Percentiles rank a stretch among this genome's conserved stretches.
phyloP scores from a whole-genome alignment of 2,888 invertebrate genomes.

The Drosophila bunnanda region DNA sequence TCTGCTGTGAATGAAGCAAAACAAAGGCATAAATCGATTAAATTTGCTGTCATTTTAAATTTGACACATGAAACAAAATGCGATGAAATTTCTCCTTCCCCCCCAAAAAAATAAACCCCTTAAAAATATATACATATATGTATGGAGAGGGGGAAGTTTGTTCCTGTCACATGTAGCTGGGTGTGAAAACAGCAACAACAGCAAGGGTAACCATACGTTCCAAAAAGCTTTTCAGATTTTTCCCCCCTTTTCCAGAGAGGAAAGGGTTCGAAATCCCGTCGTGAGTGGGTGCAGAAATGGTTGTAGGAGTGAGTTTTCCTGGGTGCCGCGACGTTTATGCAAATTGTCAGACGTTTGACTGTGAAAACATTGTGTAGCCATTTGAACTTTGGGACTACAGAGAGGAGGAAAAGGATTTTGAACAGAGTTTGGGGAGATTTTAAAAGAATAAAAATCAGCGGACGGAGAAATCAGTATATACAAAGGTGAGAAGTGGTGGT shows the following conservation, averaged over 20 bases:
- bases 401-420: not conserved
- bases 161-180: slow-evolving; percentile 55
- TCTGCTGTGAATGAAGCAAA: slow-evolving; percentile 44
- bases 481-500: not conserved
- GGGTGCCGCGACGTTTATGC: slow-evolving; percentile 63
- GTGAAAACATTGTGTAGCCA: slow-evolving; percentile 62
- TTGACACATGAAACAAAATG: slow-evolving; percentile 79
- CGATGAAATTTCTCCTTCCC: slow-evolving; percentile 28
- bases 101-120: not conserved
- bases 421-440: not conserved
- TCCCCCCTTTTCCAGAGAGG: not conserved
- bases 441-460: not conserved
- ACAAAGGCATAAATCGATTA: slow-evolving; percentile 81
- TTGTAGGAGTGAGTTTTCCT: not conserved
- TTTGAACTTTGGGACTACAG: slow-evolving; percentile 55
- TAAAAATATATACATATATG: slow-evolving; percentile 8
- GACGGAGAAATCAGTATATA: not conserved
- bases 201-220: slow-evolving; percentile 46
- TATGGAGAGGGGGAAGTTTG: slow-evolving; percentile 34
- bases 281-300: slow-evolving; percentile 12
- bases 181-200: slow-evolving; percentile 60
- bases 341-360: slow-evolving; percentile 67
- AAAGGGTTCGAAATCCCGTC: slow-evolving; percentile 19
- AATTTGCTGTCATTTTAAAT: slow-evolving; percentile 82
- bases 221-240: slow-evolving; percentile 52